Evolutionary conservation across 2,797 vertebrate genomes (phyloP).

Genomic region (Crax fasciolata): DNA sequence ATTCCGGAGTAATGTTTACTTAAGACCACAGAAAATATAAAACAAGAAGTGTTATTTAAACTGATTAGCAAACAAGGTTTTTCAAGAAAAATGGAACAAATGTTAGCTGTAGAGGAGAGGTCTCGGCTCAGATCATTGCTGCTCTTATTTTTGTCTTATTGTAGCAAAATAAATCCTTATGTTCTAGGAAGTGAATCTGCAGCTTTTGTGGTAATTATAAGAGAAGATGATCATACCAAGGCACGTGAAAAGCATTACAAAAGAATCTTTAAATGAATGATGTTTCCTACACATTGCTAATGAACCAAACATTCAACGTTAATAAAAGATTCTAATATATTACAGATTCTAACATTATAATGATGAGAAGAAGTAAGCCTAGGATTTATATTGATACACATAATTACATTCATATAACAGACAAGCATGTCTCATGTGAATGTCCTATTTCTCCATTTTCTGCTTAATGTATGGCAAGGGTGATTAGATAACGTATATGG

Average conservation of each 20-base stretch:
- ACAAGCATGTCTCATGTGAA: neutral
- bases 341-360: neutral
- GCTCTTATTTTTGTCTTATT: neutral
- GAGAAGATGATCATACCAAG: neutral
- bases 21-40: neutral
- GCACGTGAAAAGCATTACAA: constrained; percentile 23
- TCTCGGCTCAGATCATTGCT: neutral
- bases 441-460: neutral
- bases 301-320: neutral
- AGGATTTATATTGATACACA: neutral
- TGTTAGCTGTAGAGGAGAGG: neutral
- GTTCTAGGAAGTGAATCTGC: neutral
- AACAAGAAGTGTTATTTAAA: neutral
- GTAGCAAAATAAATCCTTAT: neutral
- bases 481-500: neutral
- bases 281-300: neutral
- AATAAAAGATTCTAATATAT: neutral
- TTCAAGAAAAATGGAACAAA: neutral
- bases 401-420: accelerated
- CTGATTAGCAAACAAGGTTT: neutral
- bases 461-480: neutral
- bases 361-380: neutral
- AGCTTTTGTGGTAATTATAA: constrained; percentile 34
- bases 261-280: constrained; percentile 10
- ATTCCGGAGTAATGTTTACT: neutral